Evolutionary conservation across 2,797 vertebrate species (phyloP).

Genomic region (Coreius guichenoti): DNA sequence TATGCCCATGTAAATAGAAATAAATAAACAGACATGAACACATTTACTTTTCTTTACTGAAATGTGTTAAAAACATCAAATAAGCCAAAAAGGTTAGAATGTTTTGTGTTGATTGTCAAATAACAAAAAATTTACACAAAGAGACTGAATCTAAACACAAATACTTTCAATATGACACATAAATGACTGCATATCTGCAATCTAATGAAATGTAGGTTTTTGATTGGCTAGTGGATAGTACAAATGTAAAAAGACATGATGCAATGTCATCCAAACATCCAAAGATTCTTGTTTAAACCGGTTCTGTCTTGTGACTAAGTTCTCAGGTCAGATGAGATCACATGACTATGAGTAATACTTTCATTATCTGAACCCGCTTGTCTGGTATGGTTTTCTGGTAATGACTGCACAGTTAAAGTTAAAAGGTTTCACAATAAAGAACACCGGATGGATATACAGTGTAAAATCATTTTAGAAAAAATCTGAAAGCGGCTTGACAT

Average conservation of each 20-base stretch:
- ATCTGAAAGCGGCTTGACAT: neutral
- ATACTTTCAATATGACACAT: constrained; percentile 5
- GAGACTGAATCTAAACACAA: neutral
- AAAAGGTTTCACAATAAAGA: neutral
- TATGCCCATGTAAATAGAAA: neutral
- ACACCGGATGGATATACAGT: neutral
- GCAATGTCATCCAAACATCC: neutral
- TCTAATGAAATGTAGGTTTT: neutral
- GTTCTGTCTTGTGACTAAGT: neutral
- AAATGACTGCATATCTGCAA: constrained; percentile 9
- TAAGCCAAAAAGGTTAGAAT: neutral
- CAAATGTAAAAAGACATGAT: neutral
- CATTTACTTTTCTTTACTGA: neutral
- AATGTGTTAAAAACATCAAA: constrained; percentile 10
- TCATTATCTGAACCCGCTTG: too few relatives aligned
- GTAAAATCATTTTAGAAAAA: neutral
- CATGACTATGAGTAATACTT: neutral
- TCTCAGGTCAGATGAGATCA: neutral
- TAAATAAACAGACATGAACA: neutral
- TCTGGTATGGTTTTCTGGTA: neutral
- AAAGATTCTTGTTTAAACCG: neutral
- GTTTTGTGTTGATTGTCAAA: constrained; percentile 20
- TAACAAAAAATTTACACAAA: neutral
- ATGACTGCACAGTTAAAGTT: neutral
- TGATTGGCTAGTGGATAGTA: neutral